Evolutionary conservation across 2,797 vertebrate species (phyloP).

Genomic region (Karalla daura): DNA sequence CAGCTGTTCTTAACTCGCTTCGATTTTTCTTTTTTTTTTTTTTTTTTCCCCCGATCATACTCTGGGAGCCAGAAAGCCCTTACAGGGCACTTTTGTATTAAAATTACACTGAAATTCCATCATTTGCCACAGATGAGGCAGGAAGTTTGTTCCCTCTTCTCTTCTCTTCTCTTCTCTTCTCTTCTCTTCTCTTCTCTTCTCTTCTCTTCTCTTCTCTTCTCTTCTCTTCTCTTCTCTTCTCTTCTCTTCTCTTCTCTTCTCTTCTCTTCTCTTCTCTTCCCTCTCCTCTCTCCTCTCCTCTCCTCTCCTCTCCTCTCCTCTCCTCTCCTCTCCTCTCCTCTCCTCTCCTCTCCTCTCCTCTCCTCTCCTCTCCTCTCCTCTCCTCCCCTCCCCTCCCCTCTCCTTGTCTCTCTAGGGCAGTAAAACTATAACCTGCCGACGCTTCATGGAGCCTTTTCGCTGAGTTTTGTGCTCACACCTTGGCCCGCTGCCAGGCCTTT

Average conservation of each 20-base stretch:
- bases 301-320: no score
- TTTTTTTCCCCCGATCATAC: slow-evolving; percentile 10
- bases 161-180: no score
- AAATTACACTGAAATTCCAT: slow-evolving; percentile 48
- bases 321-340: no score
- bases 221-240: no score
- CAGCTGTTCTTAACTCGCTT: slow-evolving; percentile 63
- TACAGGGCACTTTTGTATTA: slow-evolving; percentile 51
- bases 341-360: no score
- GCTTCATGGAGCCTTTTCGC: slow-evolving; percentile 37
- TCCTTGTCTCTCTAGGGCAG: slow-evolving; percentile 28
- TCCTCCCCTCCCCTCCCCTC: no score
- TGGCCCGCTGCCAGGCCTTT: slow-evolving; percentile 64
- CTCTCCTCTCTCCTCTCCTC: no score
- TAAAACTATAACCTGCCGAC: slow-evolving; percentile 42
- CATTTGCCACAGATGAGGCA: slow-evolving; percentile 32
- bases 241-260: no score
- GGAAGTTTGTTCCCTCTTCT: slow-evolving; percentile 11
- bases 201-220: no score
- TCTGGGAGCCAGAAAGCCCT: slow-evolving; percentile 48
- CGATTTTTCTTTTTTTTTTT: neutral
- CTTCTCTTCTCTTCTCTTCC: no score
- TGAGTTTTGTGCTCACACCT: slow-evolving; percentile 43
- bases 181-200: no score
- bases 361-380: no score